Evolutionary conservation across 2,888 invertebrate genomes (phyloP), one percentile per base, ranked within the genome.

Genomic region (Pristionchus entomophagus): DNA sequence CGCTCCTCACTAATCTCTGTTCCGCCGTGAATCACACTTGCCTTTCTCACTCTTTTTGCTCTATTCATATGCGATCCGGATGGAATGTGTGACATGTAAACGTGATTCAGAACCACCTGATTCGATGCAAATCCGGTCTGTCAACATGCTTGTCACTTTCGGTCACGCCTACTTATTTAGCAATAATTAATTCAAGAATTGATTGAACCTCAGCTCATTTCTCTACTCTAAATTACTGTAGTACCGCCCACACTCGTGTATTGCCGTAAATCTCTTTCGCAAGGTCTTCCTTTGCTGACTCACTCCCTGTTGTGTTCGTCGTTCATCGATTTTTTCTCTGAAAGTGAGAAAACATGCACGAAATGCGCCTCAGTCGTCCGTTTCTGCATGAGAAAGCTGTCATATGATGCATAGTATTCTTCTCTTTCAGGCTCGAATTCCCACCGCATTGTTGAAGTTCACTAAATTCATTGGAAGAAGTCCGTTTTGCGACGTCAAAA

Each of bases 241-340:
- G n/a, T n/a, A n/a, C n/a, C n/a, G n/a, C n/a, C n/a, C n/a, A n/a
- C n/a, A n/a, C n/a, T n/a, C n/a, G n/a, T n/a, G n/a, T n/a, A n/a
- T n/a, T n/a, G n/a, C n/a, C n/a, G n/a, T n/a, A n/a, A n/a, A 26
- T 12, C 41, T 26, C 41, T 73, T 73, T 73, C 73, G 45, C 73
- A 73, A 73, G 73, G 73, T 41, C 73, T 41, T 41, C 6, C 41
- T n/a, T n/a, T n/a, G n/a, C n/a, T n/a, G n/a, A n/a, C 73, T 73
- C 41, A 73, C 73, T 73, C 73, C 41, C 26, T 2, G 41, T 26
- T 45, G 73, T 73, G 41, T 38, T 73, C 5, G 17, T 73, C n/a
- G 26, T 8, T 38, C 45, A 73, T 73, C 41, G 73, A 73, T 73
- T 73, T 41, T n/a, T n/a, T n/a, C n/a, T n/a, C 73, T 73, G 41